Base-by-base conservation (phyloP, 1,140 invertebrate genomes). In the Trichomalopsis sarcophagae region DNA sequence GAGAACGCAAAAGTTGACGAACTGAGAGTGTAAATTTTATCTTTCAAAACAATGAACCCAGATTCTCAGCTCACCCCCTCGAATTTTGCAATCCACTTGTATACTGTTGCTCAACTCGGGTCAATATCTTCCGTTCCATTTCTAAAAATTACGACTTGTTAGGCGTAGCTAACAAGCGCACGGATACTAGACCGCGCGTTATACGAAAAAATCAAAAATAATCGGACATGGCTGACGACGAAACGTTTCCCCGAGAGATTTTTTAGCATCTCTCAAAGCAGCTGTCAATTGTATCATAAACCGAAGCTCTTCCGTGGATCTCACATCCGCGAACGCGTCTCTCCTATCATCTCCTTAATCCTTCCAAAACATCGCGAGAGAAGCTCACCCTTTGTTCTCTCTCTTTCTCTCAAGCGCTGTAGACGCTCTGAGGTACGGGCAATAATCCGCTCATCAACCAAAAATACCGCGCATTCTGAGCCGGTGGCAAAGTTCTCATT, bases 221-320 rank as follows among this genome's bases (percentile, higher is more conserved):
- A 81, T 36, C 66, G 23, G 66, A 21, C 27, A 66, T 73, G 1
- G 55, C 14, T 14, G n/a, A 69, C 3, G 27, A 69, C 36, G 74
- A 76, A 55, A 76, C 9, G 27, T 10, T 27, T 81, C 14, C 23
- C 0, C 66, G 71, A 77, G 50, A 47, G 30, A 69, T 78, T 71
- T 77, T 82, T 85, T 33, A 79, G 36, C 33, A 76, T 40, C 36
- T 10, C 11, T 23, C 11, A 2, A 36, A 73, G 3, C 21, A 68
- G 17, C 11, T 77, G 62, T 66, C 80, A 81, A 77, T 86, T 79
- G 74, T 86, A 80, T 74, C 74, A 44, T 55, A 86, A 79, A 78
- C 66, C 40, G 11, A 21, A 30, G 14, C 73, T 4, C 47, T 14
- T 36, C 69, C 7, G 62, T 75, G 75, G 75, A 82, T 82, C 71